Conservation (phyloP, 2,797 vertebrate genomes). For the Channa striata region DNA sequence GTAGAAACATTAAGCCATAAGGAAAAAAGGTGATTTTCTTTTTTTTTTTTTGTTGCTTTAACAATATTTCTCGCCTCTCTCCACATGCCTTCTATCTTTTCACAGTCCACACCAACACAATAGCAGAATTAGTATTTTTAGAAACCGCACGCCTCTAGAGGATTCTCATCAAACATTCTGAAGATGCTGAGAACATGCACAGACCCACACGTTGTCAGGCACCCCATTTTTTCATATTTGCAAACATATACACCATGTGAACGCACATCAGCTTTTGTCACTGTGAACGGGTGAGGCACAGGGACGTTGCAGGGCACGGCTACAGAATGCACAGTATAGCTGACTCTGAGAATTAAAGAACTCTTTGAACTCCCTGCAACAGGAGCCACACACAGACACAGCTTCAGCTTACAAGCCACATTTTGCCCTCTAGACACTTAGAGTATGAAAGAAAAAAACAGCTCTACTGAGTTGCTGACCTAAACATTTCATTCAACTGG, state of each 20-base stretch:
- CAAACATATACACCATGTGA: conserved; percentile 16
- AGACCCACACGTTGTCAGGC: conserved; percentile 28
- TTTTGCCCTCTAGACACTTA: conserved; percentile 56
- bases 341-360: conserved; percentile 64
- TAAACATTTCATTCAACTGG: conserved; percentile 62
- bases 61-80: conserved; percentile 25
- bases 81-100: conserved; percentile 33
- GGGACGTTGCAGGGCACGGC: conserved; percentile 45
- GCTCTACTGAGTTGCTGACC: conserved; percentile 62
- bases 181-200: conserved; percentile 38
- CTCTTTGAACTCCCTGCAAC: conserved; percentile 71
- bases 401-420: conserved; percentile 60
- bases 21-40: not conserved
- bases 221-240: conserved; percentile 41
- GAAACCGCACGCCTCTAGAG: conserved; percentile 69
- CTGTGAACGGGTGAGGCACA: conserved; percentile 22
- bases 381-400: conserved; percentile 59
- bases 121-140: conserved; percentile 78
- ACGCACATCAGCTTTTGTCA: conserved; percentile 43
- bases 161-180: conserved; percentile 75
- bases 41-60: conserved; percentile 10
- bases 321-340: conserved; percentile 42
- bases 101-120: conserved; percentile 65
- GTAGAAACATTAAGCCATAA: conserved; percentile 43
- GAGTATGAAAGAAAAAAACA: conserved; percentile 11